phyloP scores from a whole-genome alignment of 2,113 vertebrate genomes.

The Odocoileus virginianus region DNA sequence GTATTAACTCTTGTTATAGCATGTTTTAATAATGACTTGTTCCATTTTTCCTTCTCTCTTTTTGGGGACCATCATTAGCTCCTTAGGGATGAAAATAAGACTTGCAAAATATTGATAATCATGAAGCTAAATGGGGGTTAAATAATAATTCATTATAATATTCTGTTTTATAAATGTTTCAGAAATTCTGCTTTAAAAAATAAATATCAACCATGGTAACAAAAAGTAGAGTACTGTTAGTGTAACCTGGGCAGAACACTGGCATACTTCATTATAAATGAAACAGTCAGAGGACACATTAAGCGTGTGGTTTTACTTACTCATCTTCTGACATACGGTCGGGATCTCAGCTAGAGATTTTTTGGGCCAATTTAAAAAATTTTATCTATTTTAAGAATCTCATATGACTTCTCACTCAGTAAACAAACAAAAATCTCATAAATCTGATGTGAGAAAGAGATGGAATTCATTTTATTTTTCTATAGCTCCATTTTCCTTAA shows the following conservation, averaged over 20 bases:
- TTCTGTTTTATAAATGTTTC: constrained; percentile 6
- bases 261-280: neutral
- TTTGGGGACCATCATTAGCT: neutral
- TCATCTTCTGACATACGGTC: neutral
- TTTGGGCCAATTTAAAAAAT: neutral
- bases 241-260: neutral
- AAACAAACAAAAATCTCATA: neutral
- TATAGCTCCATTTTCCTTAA: neutral
- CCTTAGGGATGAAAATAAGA: neutral
- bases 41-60: neutral
- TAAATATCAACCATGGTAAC: neutral
- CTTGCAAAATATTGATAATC: neutral
- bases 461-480: neutral
- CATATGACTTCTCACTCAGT: neutral
- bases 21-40: neutral
- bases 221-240: neutral
- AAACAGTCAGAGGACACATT: neutral
- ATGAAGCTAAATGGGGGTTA: neutral
- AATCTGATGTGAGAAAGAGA: neutral
- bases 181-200: neutral
- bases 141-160: neutral
- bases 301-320: neutral
- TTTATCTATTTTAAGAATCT: neutral
- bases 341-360: neutral
- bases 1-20: neutral